Percentiles rank a stretch among this genome's conserved stretches.
Conservation (phyloP, 2,888 invertebrate species). For the Drosophila macrothrix region DNA sequence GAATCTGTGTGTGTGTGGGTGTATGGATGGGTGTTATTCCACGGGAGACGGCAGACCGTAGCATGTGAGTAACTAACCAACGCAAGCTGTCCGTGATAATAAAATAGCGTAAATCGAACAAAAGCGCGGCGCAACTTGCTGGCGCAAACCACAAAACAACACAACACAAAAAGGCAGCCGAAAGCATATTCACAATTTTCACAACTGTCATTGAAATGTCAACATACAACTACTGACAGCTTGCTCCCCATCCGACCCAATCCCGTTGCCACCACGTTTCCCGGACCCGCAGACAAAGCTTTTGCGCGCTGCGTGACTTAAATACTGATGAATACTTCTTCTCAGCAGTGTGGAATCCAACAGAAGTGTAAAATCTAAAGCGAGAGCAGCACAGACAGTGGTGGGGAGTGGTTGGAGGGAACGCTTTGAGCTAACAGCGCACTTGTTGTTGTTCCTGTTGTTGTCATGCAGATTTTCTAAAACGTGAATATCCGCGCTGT, state of each 20-base stretch:
- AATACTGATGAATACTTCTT: constrained; percentile 76
- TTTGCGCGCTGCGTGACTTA: constrained; percentile 73
- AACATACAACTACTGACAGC: constrained; percentile 77
- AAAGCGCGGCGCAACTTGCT: constrained; percentile 38
- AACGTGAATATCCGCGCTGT: constrained; percentile 48
- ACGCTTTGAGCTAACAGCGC: constrained; percentile 12
- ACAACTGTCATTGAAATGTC: constrained; percentile 81
- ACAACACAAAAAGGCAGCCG: constrained; percentile 54
- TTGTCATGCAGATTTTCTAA: constrained; percentile 66
- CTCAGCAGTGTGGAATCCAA: constrained; percentile 49
- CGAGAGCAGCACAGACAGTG: neutral
- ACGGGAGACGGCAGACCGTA: neutral
- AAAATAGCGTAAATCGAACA: constrained; percentile 64
- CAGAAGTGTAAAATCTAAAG: constrained; percentile 6
- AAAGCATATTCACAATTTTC: constrained; percentile 65
- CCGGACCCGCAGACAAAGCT: constrained; percentile 20
- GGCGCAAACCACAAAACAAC: constrained; percentile 48
- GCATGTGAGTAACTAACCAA: constrained; percentile 33
- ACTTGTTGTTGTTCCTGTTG: constrained; percentile 2
- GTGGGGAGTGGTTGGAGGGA: neutral
- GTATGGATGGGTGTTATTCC: neutral
- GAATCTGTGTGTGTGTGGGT: neutral
- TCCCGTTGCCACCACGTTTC: constrained; percentile 6
- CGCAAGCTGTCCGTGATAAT: constrained; percentile 55
- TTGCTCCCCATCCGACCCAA: constrained; percentile 14